These are phyloP conservation scores for Epizoanthus scotinus DNA, from an alignment of 92 coral and sea anemone genomes.

Conservation along the genomic window DNA sequence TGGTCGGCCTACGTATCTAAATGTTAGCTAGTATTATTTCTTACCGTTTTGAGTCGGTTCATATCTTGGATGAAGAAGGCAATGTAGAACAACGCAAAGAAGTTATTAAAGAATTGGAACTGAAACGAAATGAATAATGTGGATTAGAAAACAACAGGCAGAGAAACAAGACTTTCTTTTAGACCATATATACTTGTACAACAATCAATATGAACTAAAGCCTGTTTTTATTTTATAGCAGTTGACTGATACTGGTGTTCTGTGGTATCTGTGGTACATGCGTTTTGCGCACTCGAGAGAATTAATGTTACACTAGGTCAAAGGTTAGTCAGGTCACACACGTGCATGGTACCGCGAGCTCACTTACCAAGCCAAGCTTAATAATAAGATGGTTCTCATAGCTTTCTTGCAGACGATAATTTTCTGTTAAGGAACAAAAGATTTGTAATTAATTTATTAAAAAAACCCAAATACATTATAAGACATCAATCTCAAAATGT, in stretches of 20 bases:
- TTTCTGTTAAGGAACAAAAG: slow-evolving; percentile 60
- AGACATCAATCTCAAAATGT: no score
- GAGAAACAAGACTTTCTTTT: background rate
- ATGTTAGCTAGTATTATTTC: background rate
- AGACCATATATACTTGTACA: no score
- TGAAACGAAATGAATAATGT: slow-evolving; percentile 29
- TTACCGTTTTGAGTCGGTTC: slow-evolving; percentile 89
- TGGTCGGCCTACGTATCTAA: no score
- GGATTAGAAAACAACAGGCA: background rate
- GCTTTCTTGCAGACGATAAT: slow-evolving; percentile 93
- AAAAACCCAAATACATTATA: no score
- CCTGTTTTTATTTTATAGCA: background rate
- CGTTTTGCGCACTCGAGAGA: no score
- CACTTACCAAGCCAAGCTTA: slow-evolving; percentile 94
- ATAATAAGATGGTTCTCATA: slow-evolving; percentile 97
- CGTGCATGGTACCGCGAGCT: no score
- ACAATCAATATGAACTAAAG: no score
- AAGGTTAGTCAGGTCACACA: no score
- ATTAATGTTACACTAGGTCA: no score
- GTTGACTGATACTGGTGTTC: no score
- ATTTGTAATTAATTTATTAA: background rate
- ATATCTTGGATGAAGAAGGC: slow-evolving; percentile 90
- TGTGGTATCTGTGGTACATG: no score
- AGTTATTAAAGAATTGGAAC: slow-evolving; percentile 98
- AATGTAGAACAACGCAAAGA: slow-evolving; percentile 90